Percentiles rank a stretch among this genome's conserved stretches.
Evolutionary conservation across 2,888 invertebrate genomes (phyloP).

Genomic region (Folsomia candida): DNA sequence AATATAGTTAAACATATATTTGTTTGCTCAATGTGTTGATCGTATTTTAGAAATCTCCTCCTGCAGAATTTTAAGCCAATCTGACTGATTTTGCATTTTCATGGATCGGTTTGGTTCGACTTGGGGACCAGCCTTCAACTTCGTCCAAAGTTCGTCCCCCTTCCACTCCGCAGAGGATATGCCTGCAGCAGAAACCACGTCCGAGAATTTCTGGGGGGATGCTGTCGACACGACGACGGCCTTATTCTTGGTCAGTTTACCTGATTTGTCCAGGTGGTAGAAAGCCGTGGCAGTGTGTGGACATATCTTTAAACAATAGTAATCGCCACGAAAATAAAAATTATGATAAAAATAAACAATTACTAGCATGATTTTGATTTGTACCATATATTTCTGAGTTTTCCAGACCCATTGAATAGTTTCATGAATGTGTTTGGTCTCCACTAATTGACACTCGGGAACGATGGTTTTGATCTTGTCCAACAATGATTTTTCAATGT

Average conservation of each 20-base stretch:
- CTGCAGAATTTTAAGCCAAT: constrained; percentile 44
- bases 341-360: background rate
- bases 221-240: constrained; percentile 54
- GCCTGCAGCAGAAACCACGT: constrained; percentile 53
- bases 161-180: constrained; percentile 40
- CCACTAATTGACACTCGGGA: constrained; percentile 46
- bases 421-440: constrained; percentile 52
- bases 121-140: constrained; percentile 12
- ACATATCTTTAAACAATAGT: constrained; percentile 51
- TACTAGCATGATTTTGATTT: too few relatives aligned
- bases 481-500: constrained; percentile 5
- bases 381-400: constrained; percentile 53
- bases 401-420: constrained; percentile 54
- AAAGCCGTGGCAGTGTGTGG: constrained; percentile 57
- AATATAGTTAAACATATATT: background rate
- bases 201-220: constrained; percentile 55
- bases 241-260: background rate
- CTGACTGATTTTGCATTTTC: constrained; percentile 15
- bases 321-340: background rate
- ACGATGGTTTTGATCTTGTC: constrained; percentile 50
- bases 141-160: constrained; percentile 15
- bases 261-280: background rate
- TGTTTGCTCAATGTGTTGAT: background rate
- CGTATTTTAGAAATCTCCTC: constrained; percentile 34
- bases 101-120: constrained; percentile 24